phyloP scores from a whole-genome alignment of 1,140 invertebrate species.

The Mactra quadrangularis region DNA sequence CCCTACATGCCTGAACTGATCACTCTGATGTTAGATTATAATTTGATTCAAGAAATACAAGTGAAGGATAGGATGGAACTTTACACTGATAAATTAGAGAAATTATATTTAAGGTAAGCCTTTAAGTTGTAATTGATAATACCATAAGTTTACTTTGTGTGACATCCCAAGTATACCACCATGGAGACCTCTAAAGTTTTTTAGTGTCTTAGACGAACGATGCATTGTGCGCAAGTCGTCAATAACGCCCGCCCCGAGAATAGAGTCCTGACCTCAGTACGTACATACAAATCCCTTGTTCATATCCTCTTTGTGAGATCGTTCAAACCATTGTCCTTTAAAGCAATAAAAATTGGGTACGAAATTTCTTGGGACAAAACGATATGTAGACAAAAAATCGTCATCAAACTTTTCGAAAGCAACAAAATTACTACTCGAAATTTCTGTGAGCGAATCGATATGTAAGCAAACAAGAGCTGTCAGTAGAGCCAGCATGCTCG shows the following conservation, averaged over 20 bases:
- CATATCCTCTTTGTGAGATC: not conserved
- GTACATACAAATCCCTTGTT: not conserved
- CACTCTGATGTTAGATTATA: constrained; percentile 44
- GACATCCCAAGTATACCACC: not conserved
- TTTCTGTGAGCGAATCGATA: no score
- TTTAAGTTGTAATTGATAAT: no score
- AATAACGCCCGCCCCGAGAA: not conserved
- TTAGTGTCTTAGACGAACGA: not conserved
- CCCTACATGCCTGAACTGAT: constrained; percentile 39
- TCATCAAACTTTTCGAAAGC: no score
- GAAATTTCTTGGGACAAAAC: no score
- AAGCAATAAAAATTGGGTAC: no score
- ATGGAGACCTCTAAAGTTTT: not conserved
- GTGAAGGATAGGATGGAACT: constrained; percentile 9
- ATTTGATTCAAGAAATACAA: constrained; percentile 9
- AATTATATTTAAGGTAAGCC: constrained; percentile 45
- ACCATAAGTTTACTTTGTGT: not conserved
- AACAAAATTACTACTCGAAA: no score
- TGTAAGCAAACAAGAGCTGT: no score
- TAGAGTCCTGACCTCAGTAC: not conserved
- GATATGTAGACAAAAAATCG: no score
- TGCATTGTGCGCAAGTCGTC: not conserved
- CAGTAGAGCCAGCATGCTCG: no score
- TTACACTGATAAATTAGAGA: constrained; percentile 29
- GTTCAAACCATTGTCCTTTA: no score